These are phyloP conservation scores for Aegotheles bennettii DNA, from an alignment of 2,113 vertebrate species.

Conservation along the genomic window DNA sequence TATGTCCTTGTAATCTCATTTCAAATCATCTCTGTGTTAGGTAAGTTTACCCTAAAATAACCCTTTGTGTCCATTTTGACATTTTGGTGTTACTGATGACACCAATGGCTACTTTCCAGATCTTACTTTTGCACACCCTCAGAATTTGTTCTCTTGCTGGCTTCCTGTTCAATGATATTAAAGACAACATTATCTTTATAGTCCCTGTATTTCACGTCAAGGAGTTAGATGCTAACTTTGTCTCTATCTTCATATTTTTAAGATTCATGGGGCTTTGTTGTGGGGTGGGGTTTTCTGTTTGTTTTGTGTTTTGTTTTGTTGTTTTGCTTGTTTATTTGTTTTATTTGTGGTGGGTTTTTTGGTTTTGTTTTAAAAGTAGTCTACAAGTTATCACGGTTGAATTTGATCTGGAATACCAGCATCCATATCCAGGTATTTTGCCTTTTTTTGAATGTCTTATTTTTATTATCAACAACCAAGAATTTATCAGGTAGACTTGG, in stretches of 20 bases:
- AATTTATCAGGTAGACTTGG: background rate
- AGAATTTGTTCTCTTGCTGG: background rate
- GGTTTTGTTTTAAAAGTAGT: too few species aligned
- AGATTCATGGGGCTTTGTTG: background rate
- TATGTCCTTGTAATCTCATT: background rate
- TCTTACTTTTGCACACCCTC: background rate
- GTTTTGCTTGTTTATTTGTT: too few species aligned
- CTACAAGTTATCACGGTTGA: background rate
- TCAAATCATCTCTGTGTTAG: background rate
- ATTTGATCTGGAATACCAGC: background rate
- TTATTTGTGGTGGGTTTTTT: too few species aligned
- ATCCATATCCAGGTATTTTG: background rate
- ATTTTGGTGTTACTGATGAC: background rate
- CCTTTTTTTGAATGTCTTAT: background rate
- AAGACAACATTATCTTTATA: background rate
- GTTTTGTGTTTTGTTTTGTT: background rate
- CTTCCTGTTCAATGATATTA: background rate
- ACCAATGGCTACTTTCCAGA: background rate
- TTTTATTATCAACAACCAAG: background rate
- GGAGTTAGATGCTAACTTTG: background rate
- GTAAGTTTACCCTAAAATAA: background rate
- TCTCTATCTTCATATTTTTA: background rate
- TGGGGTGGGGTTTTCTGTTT: too few species aligned
- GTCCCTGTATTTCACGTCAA: background rate
- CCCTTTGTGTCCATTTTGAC: background rate